These are phyloP conservation scores for Macaria liturata DNA, from an alignment of 2,888 invertebrate species.

Conservation along the genomic window DNA sequence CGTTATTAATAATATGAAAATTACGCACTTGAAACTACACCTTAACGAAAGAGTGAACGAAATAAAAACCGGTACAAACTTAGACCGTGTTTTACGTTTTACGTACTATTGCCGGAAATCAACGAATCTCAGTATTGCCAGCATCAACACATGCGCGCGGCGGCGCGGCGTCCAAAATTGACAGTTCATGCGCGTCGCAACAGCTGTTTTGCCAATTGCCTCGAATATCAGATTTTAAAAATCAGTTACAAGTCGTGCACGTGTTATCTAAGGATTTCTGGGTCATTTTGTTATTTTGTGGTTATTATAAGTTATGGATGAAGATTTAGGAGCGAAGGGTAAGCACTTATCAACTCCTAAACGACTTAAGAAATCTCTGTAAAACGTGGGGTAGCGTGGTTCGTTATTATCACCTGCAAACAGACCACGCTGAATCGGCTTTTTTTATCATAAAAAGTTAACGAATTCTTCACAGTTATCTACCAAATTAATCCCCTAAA, in stretches of 20 bases:
- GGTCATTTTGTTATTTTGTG: constrained; percentile 21
- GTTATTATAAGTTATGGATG: constrained; percentile 58
- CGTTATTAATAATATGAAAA: too few relatives aligned
- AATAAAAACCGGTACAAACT: constrained; percentile 14
- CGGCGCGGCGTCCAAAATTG: constrained; percentile 44
- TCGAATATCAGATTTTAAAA: constrained; percentile 55
- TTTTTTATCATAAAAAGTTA: not conserved
- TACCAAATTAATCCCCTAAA: too few relatives aligned
- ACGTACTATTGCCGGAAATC: constrained; percentile 36
- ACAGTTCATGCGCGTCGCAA: constrained; percentile 72
- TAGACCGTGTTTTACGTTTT: constrained; percentile 6
- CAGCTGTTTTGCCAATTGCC: constrained; percentile 72
- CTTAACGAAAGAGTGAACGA: constrained; percentile 10
- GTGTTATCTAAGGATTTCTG: constrained; percentile 51
- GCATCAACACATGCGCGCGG: not conserved
- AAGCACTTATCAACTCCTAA: constrained; percentile 27
- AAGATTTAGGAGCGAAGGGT: constrained; percentile 65
- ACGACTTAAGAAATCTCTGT: not conserved
- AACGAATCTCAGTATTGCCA: constrained; percentile 49
- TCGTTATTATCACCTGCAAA: constrained; percentile 4
- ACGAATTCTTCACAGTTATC: too few relatives aligned
- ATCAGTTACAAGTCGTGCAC: constrained; percentile 54
- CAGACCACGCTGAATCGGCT: constrained; percentile 2
- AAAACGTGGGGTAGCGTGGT: constrained; percentile 22
- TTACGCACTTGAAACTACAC: too few relatives aligned